phyloP scores from a whole-genome alignment of 53 echinoderm and acorn worm genomes.

The Antedon mediterranea region DNA sequence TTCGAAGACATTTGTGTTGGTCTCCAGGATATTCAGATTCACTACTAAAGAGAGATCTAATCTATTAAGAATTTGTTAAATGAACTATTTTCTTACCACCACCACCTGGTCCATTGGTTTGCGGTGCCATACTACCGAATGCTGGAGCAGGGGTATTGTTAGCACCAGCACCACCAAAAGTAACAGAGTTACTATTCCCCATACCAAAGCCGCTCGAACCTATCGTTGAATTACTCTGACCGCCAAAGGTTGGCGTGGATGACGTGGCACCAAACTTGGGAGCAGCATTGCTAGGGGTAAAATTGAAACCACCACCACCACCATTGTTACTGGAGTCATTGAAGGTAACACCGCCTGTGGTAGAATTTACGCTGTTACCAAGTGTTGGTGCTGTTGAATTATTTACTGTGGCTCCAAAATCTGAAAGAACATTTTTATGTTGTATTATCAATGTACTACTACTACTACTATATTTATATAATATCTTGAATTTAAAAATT shows the following conservation, averaged over 20 bases:
- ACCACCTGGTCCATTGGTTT: background rate
- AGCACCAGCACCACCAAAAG: background rate
- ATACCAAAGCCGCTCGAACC: background rate
- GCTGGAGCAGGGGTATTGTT: background rate
- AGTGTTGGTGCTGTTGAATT: background rate
- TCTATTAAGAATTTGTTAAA: too few relatives aligned
- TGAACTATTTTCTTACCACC: too few relatives aligned
- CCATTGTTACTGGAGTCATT: background rate
- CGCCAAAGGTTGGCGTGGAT: background rate
- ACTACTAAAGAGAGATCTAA: too few relatives aligned
- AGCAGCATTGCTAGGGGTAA: background rate
- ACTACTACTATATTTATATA: too few relatives aligned
- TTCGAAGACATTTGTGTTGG: too few relatives aligned
- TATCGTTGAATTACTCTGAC: background rate
- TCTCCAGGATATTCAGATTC: too few relatives aligned
- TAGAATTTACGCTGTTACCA: background rate
- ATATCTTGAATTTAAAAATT: too few relatives aligned
- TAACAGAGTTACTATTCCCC: background rate
- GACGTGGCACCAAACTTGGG: background rate
- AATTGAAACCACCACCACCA: background rate
- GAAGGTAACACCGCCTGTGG: background rate
- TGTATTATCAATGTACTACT: too few relatives aligned
- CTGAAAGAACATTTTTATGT: too few relatives aligned
- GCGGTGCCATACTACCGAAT: background rate
- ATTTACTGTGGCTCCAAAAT: too few relatives aligned